These are phyloP conservation scores for Campoplex nolae DNA, from an alignment of 2,888 invertebrate species.

Conservation along the genomic window DNA sequence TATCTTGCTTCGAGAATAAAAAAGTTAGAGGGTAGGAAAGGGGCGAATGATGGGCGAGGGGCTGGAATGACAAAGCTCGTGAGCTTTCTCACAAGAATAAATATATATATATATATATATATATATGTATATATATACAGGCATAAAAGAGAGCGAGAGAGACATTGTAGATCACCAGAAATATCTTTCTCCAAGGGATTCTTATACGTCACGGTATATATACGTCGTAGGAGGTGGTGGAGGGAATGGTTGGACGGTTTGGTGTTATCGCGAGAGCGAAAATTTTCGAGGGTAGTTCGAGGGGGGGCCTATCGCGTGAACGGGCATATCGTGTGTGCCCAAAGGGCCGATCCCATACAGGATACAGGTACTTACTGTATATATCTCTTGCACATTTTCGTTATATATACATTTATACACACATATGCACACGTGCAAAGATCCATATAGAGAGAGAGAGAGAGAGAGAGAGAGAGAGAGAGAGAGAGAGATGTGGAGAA, in stretches of 20 bases:
- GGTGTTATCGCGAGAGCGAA: slow-evolving; percentile 65
- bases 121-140: neutral
- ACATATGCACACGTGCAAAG: neutral
- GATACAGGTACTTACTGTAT: slow-evolving; percentile 42
- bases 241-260: slow-evolving; percentile 57
- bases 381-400: neutral
- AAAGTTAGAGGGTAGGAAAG: slow-evolving; percentile 20
- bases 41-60: slow-evolving; percentile 20
- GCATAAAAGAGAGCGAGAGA: slow-evolving; percentile 1
- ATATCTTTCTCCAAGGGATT: slow-evolving; percentile 48
- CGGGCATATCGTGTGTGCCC: slow-evolving; percentile 61
- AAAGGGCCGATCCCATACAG: slow-evolving; percentile 66
- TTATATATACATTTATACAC: slow-evolving; percentile 7
- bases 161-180: slow-evolving; percentile 2
- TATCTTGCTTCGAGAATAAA: slow-evolving; percentile 67
- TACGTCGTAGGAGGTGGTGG: slow-evolving; percentile 19
- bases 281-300: slow-evolving; percentile 48
- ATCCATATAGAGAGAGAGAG: neutral
- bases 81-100: slow-evolving; percentile 60
- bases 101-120: slow-evolving; percentile 2
- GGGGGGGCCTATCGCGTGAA: slow-evolving; percentile 55
- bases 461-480: neutral
- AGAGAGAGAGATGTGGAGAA: neutral
- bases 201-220: slow-evolving; percentile 45
- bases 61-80: slow-evolving; percentile 61